Evolutionary conservation across 2,797 vertebrate genomes (phyloP).

Genomic region (Chelidonichthys spinosus): DNA sequence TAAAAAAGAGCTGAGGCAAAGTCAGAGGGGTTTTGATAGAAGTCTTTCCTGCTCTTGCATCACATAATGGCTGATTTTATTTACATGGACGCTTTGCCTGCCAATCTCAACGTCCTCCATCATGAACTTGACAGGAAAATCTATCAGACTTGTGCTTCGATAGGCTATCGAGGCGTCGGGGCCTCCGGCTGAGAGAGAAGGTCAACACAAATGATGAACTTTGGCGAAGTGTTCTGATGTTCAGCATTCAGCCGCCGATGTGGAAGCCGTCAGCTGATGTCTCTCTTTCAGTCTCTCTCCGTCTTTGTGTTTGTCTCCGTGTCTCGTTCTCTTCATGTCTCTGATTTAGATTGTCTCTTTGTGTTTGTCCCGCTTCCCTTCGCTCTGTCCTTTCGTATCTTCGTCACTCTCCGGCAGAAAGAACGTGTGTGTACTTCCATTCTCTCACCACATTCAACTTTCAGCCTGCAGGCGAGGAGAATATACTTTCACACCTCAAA

Average conservation of each 20-base stretch:
- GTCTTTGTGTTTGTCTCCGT: not conserved
- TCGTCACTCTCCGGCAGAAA: not conserved
- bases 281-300: not conserved
- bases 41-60: not conserved
- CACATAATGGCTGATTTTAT: not conserved
- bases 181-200: conserved; percentile 32
- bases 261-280: conserved; percentile 24
- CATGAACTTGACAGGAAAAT: conserved; percentile 16
- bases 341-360: not conserved
- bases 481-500: not conserved
- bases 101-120: not conserved
- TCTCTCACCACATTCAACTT: not conserved
- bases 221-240: conserved; percentile 45
- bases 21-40: not conserved
- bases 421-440: not conserved
- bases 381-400: not conserved
- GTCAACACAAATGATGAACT: conserved; percentile 47
- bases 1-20: not conserved
- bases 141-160: not conserved
- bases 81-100: not conserved
- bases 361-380: not conserved
- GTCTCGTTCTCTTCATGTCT: not conserved
- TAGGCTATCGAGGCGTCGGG: not conserved
- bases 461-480: too few relatives aligned
- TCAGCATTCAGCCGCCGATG: conserved; percentile 8